Percentiles rank a stretch among this genome's conserved stretches.
Conservation (phyloP, 2,888 invertebrate species). For the Leptopilina syphax region DNA sequence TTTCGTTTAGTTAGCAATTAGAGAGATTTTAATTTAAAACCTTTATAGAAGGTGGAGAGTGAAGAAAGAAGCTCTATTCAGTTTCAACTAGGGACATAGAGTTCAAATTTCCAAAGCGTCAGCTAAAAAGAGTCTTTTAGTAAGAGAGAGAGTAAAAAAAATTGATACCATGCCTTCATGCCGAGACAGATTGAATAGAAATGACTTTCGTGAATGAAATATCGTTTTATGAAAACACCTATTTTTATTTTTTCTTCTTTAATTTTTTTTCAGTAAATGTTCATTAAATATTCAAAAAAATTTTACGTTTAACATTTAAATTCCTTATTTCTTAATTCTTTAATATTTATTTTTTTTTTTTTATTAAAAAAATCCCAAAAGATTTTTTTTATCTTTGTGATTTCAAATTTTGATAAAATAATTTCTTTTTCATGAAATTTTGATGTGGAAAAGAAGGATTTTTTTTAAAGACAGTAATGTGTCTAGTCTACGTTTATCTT, state of each 20-base stretch:
- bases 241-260: not conserved
- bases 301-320: not conserved
- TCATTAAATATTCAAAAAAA: not conserved
- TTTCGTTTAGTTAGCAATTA: not conserved
- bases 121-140: conserved; percentile 10
- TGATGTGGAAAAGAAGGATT: no score
- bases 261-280: no score
- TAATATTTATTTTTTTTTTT: no score
- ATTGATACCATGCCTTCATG: conserved; percentile 2
- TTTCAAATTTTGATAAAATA: not conserved
- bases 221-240: conserved; percentile 22
- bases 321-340: no score
- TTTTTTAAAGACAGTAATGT: conserved; percentile 1
- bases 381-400: no score
- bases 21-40: conserved; percentile 25
- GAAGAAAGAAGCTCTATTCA: conserved; percentile 16
- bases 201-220: conserved; percentile 11
- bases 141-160: not conserved
- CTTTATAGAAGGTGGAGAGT: not conserved
- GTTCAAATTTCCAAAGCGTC: conserved; percentile 13
- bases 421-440: not conserved
- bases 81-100: not conserved
- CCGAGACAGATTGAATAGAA: not conserved
- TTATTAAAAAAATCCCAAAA: no score
- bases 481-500: conserved; percentile 18